These are phyloP conservation scores for Heteromormyrus szaboi DNA, from an alignment of 2,797 vertebrate species.

Conservation along the genomic window DNA sequence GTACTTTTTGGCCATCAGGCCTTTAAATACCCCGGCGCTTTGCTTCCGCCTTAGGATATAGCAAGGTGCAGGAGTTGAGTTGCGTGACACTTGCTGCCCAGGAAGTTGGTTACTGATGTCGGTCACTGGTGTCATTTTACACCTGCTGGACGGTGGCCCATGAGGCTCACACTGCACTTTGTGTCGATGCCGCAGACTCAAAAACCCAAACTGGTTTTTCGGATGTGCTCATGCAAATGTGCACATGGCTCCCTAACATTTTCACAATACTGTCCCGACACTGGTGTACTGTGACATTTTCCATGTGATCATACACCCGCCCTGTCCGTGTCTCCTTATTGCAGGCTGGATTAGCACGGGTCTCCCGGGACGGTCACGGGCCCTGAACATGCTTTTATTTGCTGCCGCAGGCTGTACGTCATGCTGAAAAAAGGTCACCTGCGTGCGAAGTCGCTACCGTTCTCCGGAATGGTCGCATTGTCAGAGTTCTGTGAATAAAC, in stretches of 20 bases:
- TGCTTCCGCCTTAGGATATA: neutral
- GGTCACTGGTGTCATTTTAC: neutral
- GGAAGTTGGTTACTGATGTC: neutral
- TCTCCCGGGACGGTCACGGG: neutral
- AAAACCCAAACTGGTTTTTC: neutral
- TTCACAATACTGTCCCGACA: neutral
- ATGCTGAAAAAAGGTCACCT: neutral
- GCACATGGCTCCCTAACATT: neutral
- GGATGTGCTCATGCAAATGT: neutral
- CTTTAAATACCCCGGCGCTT: neutral
- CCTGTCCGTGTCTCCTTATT: neutral
- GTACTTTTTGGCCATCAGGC: neutral
- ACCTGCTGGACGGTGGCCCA: neutral
- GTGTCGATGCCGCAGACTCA: neutral
- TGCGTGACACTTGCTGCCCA: neutral
- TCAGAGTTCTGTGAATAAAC: slow-evolving; percentile 2
- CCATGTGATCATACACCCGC: neutral
- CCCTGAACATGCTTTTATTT: neutral
- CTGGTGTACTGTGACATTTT: neutral
- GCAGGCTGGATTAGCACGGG: neutral
- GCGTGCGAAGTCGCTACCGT: neutral
- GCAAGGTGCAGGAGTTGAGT: neutral
- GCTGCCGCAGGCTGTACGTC: neutral
- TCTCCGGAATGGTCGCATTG: neutral
- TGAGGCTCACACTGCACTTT: neutral